A percentile compares a stretch with the other conserved stretches of the same genome.
Conservation (phyloP, 1,140 invertebrate genomes). For the Sipha flava region DNA sequence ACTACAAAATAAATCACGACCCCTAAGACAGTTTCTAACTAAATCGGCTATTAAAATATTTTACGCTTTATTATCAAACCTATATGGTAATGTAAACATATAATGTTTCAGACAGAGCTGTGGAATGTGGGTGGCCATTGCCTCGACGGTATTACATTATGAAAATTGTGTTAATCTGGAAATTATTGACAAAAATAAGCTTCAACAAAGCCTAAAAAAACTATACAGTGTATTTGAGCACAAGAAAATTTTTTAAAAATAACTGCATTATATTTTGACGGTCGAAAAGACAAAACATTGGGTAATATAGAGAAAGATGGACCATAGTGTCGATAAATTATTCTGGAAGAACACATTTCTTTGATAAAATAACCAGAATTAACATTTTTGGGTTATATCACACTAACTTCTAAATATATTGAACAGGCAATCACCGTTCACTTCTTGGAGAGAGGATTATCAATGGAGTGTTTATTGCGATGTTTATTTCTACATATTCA, state of each 20-base stretch:
- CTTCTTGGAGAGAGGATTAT: slow-evolving; percentile 19
- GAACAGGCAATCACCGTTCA: slow-evolving; percentile 34
- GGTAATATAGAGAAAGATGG: slow-evolving; percentile 34
- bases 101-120: background rate
- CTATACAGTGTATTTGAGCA: background rate
- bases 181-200: background rate
- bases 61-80: background rate
- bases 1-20: background rate
- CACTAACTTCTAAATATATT: slow-evolving; percentile 36
- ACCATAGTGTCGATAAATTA: slow-evolving; percentile 35
- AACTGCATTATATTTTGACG: background rate
- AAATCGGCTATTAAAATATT: background rate
- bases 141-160: background rate
- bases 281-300: background rate
- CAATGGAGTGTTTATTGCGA: slow-evolving; percentile 17
- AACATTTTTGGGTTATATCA: slow-evolving; percentile 37
- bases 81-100: background rate
- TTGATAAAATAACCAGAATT: slow-evolving; percentile 39
- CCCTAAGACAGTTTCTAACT: background rate
- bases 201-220: background rate
- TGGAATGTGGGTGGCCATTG: background rate
- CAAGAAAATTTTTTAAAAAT: background rate
- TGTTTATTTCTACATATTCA: slow-evolving; percentile 40
- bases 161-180: background rate
- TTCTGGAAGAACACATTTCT: slow-evolving; percentile 38